Evolutionary conservation across 2,888 invertebrate genomes (phyloP), one percentile per base, ranked within the genome.

Genomic region (Tipula vernalis): DNA sequence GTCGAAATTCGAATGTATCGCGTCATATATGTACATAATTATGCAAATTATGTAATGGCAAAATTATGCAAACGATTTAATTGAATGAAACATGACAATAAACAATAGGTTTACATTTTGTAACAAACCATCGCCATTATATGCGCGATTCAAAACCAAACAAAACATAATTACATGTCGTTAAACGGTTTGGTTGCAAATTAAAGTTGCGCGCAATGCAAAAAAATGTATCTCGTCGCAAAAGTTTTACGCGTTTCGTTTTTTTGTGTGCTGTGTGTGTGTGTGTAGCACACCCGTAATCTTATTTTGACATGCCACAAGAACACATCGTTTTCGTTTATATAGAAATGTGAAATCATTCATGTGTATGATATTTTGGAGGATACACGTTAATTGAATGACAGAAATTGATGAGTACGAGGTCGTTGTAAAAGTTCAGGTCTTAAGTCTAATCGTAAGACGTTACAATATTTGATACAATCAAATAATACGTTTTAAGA

Each of bases 41-140:
- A 71, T 71, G 71, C 28, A 71, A 71, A 71, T 71, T 71, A 71
- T 71, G 71, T 71, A 71, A 71, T 71, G 28, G 71, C 12, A 71
- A 71, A 71, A 71, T 71, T 71, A 71, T 71, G 71, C 71, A 71
- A 71, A 71, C 71, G 71, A 71, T 71, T 71, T 71, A 71, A 71
- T 71, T 71, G 71, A 71, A 71, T 71, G 71, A 28, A 57, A 71
- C 71, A 71, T 71, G 71, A 71, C 71, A 71, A 71, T 71, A 71
- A 71, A 71, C 71, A 71, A 71, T 71, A 71, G 71, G 71, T 71
- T 71, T 71, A 1, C 39, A 6, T 39, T 4, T 6, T 57, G 4
- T 0, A 15, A 6, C 51, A 15, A n/a, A 15, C 15, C 51, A 51
- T 51, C 51, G 15, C 6, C 15, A 15, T 28, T 28, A 71, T 71